These are phyloP conservation scores for Strix uralensis DNA, from an alignment of 2,113 vertebrate species.

Conservation along the genomic window DNA sequence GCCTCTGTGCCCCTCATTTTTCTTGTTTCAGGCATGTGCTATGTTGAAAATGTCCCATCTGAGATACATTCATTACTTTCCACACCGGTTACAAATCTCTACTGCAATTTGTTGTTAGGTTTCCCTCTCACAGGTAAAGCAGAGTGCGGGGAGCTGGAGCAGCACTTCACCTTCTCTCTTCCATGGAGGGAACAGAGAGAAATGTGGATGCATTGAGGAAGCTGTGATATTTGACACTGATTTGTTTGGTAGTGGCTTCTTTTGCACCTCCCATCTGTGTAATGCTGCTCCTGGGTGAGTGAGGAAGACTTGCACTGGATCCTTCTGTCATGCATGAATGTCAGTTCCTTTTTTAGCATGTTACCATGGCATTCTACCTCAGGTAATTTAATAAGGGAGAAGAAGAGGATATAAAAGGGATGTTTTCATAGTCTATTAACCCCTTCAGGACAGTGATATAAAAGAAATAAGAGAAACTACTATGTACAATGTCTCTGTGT, in stretches of 20 bases:
- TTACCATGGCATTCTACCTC: not conserved
- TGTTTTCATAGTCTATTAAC: not conserved
- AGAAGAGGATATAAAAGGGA: not conserved
- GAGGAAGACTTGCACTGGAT: not conserved
- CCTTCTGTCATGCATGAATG: not conserved
- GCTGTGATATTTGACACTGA: not conserved
- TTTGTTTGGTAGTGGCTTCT: not conserved
- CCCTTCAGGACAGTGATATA: not conserved
- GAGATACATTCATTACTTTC: not conserved
- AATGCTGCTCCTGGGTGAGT: not conserved
- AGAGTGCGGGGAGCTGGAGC: not conserved
- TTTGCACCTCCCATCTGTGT: not conserved
- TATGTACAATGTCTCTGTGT: not conserved
- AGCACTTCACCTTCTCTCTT: not conserved
- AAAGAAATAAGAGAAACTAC: not conserved
- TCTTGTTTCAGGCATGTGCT: not conserved
- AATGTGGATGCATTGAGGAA: rapidly evolving
- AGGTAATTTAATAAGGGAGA: not conserved
- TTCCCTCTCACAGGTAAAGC: not conserved
- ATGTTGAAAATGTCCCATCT: not conserved
- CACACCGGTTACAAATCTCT: not conserved
- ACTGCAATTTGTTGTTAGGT: not conserved
- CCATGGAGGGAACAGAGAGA: not conserved
- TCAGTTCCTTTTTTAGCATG: not conserved
- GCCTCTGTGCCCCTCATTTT: rapidly evolving